Evolutionary conservation across 2,888 invertebrate genomes (phyloP).

Genomic region (Nasonovia ribisnigri): DNA sequence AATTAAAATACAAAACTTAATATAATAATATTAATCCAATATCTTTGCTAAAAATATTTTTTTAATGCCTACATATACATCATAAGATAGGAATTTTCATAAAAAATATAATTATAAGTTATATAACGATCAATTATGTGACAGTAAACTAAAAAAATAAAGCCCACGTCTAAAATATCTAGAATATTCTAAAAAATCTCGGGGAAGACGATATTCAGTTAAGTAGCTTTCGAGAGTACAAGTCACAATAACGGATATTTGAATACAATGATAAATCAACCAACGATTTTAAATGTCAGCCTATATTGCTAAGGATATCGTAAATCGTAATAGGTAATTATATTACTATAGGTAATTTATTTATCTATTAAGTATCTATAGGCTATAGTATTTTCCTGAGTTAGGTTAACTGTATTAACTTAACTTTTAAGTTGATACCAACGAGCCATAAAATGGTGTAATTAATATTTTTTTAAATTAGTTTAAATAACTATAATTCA

Average conservation of each 20-base stretch:
- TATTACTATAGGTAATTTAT: background rate
- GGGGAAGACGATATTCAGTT: background rate
- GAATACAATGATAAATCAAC: background rate
- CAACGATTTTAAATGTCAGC: background rate
- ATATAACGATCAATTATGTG: background rate
- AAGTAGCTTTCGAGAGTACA: background rate
- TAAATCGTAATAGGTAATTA: no score
- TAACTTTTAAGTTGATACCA: no score
- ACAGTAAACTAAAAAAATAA: background rate
- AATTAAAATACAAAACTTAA: no score
- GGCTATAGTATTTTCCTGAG: no score
- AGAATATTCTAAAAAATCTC: background rate
- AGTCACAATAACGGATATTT: background rate
- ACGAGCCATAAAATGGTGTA: no score
- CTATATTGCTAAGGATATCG: background rate
- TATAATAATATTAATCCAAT: no score
- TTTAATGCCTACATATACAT: no score
- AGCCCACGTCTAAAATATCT: background rate
- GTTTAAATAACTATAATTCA: no score
- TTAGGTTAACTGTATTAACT: no score
- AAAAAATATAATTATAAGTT: background rate
- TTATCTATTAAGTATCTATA: background rate
- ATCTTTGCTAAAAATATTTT: no score
- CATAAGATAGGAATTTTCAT: background rate
- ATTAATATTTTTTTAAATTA: no score